Base-by-base conservation (phyloP, 2,113 vertebrate species). In the Onychorhynchus coronatus region DNA sequence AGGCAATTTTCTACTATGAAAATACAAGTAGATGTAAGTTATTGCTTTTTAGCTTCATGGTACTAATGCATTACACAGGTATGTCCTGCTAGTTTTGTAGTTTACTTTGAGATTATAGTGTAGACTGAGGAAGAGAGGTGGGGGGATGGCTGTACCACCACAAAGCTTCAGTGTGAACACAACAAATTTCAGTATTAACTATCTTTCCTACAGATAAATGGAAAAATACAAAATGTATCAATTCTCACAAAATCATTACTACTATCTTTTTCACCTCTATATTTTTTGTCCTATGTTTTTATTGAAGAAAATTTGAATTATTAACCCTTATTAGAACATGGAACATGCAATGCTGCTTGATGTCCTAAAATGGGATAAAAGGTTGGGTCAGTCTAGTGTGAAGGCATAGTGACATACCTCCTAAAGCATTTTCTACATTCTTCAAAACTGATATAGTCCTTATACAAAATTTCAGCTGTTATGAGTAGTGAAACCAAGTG, bases 381-480 rank as follows among this genome's bases (percentile, higher is more conserved):
- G 3, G 25, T 46, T 80, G 8, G 47, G 73, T 33, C 23, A 55
- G 37, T n/a, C 30, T 16, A 42, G 3, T 33, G 27, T 33, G 41
- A 91, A 73, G 31, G 11, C 1, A 2, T 9, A 89, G 41, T 25
- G 41, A 73, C 21, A 63, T 77, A 75, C 23, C 21, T 93, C 74
- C 28, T 73, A 71, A 80, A 86, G 39, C 17, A 58, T 68, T 66
- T 21, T 91, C 28, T 27, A 47, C 21, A 14, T 79, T 92, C 73
- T 85, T 85, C 58, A 94, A 63, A 94, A 93, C 28, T 41, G 58
- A 68, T 79, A 72, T 3, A 79, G 28, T 24, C 49, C 62, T 76
- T 52, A 78, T 31, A 77, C 46, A 97, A 74, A 76, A 89, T 78
- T 92, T 96, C 66, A 58, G 20, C 66, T 89, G 49, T 28, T 72